Evolutionary conservation across 2,797 vertebrate genomes (phyloP), one percentile per base, ranked within the genome.

Genomic region (Meriones psammophilus): DNA sequence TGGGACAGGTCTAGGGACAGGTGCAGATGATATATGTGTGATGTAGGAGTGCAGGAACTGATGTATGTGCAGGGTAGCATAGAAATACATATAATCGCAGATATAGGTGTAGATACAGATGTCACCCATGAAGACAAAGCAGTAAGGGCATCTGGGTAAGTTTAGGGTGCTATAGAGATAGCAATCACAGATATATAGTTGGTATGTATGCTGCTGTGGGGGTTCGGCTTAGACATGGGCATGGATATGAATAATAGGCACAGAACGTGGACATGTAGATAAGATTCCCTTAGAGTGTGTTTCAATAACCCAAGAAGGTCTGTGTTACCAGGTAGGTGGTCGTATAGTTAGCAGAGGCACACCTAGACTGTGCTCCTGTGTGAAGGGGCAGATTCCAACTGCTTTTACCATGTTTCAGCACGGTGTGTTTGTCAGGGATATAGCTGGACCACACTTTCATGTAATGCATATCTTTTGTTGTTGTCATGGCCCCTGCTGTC

Each of bases 361-460:
- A n/a, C 46, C 28, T n/a, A 10, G 5, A 39, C 14, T 9, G 10
- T 9, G 42, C 24, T 17, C 5, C 56, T 50, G 0, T 33, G 0
- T 46, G 28, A 24, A 2, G 33, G 33, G n/a, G 78, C 18, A 8
- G 50, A 24, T 54, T 46, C 77, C 56, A 79, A 50, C 26, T 18
- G 30, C 50, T 39, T 26, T 39, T n/a, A 33, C 46, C 5, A 22
- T 12, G 2, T 1, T 26, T 42, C 28, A 22, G 6, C 3, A 15
- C 14, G 6, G 39, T 5, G 30, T 8, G 1, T 77, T 26, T 18
- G 28, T 18, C 22, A 33, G 50, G 8, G 39, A 60, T 9, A 56
- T 9, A n/a, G 17, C 22, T 4, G 14, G 36, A 12, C 39, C 54
- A 13, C 26, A 9, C n/a, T 24, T 24, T 33, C 56, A n/a, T 28